phyloP scores from a whole-genome alignment of 2,888 invertebrate genomes.

The Apotomis betuletana region DNA sequence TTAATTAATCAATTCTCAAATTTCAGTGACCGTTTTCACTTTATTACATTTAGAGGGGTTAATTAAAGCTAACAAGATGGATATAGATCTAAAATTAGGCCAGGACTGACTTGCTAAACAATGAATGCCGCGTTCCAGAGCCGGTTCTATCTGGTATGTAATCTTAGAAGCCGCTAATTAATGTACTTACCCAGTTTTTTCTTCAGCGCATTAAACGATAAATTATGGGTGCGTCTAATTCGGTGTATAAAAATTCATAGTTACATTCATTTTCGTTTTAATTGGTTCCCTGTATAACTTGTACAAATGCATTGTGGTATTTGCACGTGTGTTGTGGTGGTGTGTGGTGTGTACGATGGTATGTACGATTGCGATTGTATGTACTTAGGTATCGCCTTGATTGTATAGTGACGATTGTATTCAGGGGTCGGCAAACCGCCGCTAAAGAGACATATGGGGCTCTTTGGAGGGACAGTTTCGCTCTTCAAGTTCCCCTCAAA shows the following conservation, averaged over 20 bases:
- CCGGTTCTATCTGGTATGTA: constrained; percentile 57
- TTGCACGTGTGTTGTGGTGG: too few species aligned
- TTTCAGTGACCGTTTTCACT: constrained; percentile 10
- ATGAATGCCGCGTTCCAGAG: constrained; percentile 45
- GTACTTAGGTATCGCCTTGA: too few species aligned
- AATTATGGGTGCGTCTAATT: background rate
- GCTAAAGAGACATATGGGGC: too few species aligned
- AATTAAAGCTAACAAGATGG: constrained; percentile 58
- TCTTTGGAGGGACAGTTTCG: too few species aligned
- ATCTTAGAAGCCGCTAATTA: constrained; percentile 52
- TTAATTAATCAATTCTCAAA: constrained; percentile 9
- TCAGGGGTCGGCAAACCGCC: too few species aligned
- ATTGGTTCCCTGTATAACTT: too few species aligned
- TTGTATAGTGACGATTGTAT: too few species aligned
- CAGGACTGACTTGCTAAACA: constrained; percentile 51
- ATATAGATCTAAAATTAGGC: constrained; percentile 55
- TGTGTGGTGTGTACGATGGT: too few species aligned
- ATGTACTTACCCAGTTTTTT: constrained; percentile 44
- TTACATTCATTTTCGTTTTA: too few species aligned
- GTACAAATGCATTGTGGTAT: too few species aligned
- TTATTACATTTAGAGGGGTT: constrained; percentile 47
- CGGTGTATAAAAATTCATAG: background rate
- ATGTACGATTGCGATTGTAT: too few species aligned
- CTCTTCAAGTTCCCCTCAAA: too few species aligned
- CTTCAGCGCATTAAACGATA: background rate